Evolutionary conservation across 2,797 vertebrate species (phyloP), one percentile per base, ranked within the genome.

Genomic region (Ctenopoma multispine): DNA sequence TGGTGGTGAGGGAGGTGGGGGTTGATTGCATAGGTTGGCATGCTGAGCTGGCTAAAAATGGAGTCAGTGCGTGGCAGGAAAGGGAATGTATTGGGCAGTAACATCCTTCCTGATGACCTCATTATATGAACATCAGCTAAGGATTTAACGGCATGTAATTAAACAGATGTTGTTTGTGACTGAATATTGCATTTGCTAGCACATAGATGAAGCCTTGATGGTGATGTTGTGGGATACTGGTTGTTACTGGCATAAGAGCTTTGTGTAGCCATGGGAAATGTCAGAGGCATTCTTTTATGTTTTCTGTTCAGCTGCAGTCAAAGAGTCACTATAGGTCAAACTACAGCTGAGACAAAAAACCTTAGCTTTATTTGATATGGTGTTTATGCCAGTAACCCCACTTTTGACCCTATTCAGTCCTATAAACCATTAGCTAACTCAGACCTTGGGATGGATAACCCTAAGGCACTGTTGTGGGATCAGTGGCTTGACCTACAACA

Each of bases 371-470:
- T 70, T 63, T 63, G 59, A 80, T 80, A 56, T 64, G 36, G 38
- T 81, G 41, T 67, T 72, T 60, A 69, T 70, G 44, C 60, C 55
- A 51, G 34, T 84, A 64, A 74, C 72, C 31, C 81, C 62, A 62
- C 20, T 72, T 83, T 72, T 84, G 86, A 90, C 87, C 89, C 69
- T 65, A 83, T 87, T 92, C 84, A 82, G 73, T 90, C 86, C 57
- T 17, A 51, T 83, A 58, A 69, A 55, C 70, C 69, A 71, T 71
- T 59, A 48, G 72, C 69, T 58, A 63, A 77, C 53, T 51, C 63
- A 43, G 69, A 34, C 57, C 40, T 46, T 6, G 50, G 63, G 58
- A 43, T 63, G 54, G 20, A 71, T 66, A 51, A 77, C 82, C 86
- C 47, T 14, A 50, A 72, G 79, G 65, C 69, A 60, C 54, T 61